Evolutionary conservation across 2,888 invertebrate genomes (phyloP).

Genomic region (Dexiosoma caninum): DNA sequence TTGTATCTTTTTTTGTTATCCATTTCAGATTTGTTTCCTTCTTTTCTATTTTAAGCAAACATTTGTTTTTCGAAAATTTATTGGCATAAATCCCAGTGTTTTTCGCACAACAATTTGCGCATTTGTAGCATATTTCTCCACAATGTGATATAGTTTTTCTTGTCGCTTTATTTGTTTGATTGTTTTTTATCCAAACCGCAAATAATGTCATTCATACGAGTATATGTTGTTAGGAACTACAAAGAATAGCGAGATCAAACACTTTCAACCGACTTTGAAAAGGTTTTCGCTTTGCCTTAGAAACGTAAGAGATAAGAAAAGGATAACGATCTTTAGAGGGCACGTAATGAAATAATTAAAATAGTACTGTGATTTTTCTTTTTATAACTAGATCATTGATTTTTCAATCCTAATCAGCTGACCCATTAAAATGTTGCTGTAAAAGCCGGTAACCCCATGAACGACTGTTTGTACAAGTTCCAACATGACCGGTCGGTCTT

Average conservation of each 20-base stretch:
- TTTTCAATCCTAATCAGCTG: too few relatives aligned
- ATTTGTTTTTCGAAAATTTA: constrained; percentile 7
- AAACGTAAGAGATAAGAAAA: not conserved
- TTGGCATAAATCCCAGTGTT: constrained; percentile 30
- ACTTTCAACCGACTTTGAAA: constrained; percentile 12
- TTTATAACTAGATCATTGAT: too few relatives aligned
- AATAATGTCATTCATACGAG: constrained; percentile 63
- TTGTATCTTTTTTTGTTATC: constrained; percentile 2
- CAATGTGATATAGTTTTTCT: not conserved
- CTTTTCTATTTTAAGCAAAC: not conserved
- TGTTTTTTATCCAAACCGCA: constrained; percentile 63
- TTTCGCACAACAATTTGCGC: constrained; percentile 59
- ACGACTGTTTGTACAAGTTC: too few relatives aligned
- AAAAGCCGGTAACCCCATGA: too few relatives aligned
- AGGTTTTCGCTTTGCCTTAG: not conserved
- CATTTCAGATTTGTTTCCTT: constrained; percentile 15
- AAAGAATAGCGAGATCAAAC: constrained; percentile 32
- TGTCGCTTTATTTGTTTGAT: not conserved
- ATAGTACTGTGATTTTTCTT: too few relatives aligned
- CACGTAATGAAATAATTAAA: too few relatives aligned
- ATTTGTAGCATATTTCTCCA: constrained; percentile 25
- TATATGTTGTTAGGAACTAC: constrained; percentile 6
- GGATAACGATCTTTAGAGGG: not conserved
- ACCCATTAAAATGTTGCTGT: too few relatives aligned
- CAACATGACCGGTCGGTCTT: too few relatives aligned